Evolutionary conservation across 2,113 vertebrate genomes (phyloP).

Genomic region (Centropristis striata): DNA sequence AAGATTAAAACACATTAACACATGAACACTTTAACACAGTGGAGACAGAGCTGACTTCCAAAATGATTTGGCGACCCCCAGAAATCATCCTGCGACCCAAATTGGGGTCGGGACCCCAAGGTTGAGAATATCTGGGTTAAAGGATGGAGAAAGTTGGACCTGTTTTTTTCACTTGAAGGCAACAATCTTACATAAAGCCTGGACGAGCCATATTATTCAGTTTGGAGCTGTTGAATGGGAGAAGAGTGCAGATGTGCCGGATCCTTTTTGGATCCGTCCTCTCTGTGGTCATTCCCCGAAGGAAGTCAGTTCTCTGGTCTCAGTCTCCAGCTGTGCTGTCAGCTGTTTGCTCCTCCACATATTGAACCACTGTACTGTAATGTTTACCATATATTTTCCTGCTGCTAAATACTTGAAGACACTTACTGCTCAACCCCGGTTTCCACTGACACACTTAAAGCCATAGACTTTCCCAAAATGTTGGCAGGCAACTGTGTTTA

Average conservation of each 20-base stretch:
- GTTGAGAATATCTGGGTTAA: too few species aligned
- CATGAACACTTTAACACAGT: too few species aligned
- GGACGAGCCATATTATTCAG: not conserved
- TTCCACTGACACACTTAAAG: not conserved
- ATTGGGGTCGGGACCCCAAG: too few species aligned
- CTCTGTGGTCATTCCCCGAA: constrained; percentile 40
- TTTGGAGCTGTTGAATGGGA: not conserved
- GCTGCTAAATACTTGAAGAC: not conserved
- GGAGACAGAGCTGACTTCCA: too few species aligned
- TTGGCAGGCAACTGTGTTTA: constrained; percentile 32
- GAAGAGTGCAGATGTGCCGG: constrained; percentile 3
- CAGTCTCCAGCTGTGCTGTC: constrained; percentile 39
- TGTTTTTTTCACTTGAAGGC: too few species aligned
- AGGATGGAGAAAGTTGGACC: too few species aligned
- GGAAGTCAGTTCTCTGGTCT: constrained; percentile 13
- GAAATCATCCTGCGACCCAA: too few species aligned
- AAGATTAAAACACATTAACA: too few species aligned
- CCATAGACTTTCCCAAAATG: constrained; percentile 21
- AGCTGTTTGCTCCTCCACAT: constrained; percentile 30
- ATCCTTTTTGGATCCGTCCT: constrained; percentile 2
- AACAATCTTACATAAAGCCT: too few species aligned
- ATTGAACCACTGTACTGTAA: not conserved
- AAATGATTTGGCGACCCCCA: too few species aligned
- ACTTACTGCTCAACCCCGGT: not conserved
- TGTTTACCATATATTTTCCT: not conserved